Evolutionary conservation across 2,888 invertebrate species (phyloP).

Genomic region (Coleophora flavipennella): DNA sequence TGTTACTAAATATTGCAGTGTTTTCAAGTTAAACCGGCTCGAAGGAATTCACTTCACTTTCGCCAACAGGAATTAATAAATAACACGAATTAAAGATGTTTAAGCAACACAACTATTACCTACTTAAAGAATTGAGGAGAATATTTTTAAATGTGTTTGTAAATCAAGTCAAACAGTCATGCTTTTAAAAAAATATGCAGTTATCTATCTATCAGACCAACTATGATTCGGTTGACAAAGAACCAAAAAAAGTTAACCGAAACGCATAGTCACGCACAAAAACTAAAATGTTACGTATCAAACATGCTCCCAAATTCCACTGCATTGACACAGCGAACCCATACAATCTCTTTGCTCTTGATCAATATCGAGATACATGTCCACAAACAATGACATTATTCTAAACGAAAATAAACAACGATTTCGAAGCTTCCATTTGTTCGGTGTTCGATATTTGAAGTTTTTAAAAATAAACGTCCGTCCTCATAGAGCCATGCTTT

Average conservation of each 20-base stretch:
- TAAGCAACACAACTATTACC: background rate
- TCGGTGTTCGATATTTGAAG: constrained; percentile 39
- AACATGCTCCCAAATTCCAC: constrained; percentile 45
- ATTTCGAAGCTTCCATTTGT: constrained; percentile 38
- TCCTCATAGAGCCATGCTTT: constrained; percentile 48
- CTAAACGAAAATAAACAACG: constrained; percentile 50
- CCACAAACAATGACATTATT: constrained; percentile 67
- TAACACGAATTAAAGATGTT: background rate
- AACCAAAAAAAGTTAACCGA: constrained; percentile 16
- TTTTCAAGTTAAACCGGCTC: no score
- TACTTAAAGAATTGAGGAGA: no score
- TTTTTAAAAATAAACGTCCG: constrained; percentile 47
- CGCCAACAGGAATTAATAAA: no score
- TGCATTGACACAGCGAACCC: constrained; percentile 25
- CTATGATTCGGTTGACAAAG: background rate
- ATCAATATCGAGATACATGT: constrained; percentile 45
- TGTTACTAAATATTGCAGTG: no score
- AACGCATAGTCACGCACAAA: constrained; percentile 48
- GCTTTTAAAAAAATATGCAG: background rate
- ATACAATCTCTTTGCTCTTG: no score
- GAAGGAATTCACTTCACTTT: no score
- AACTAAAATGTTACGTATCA: constrained; percentile 30
- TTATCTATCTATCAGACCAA: background rate
- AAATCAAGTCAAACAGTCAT: background rate
- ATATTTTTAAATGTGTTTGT: no score